phyloP scores from a whole-genome alignment of 2,888 invertebrate species.

The Penaeus monodon region DNA sequence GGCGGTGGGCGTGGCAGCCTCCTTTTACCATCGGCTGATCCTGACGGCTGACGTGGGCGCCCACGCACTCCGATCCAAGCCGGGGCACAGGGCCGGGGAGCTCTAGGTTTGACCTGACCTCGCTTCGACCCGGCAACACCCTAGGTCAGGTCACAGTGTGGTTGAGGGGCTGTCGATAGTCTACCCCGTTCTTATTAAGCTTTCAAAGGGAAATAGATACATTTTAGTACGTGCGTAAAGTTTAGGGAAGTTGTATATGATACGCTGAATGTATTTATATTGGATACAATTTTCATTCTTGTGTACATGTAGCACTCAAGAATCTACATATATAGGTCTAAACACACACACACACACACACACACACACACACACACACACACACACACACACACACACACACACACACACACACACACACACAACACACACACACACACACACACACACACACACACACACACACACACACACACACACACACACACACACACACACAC shows the following conservation, averaged over 20 bases:
- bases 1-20: background rate
- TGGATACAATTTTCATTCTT: background rate
- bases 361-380: too few relatives aligned
- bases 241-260: too few relatives aligned
- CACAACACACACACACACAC: too few relatives aligned
- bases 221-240: too few relatives aligned
- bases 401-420: too few relatives aligned
- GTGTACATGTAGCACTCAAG: background rate
- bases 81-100: conserved; percentile 36
- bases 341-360: background rate
- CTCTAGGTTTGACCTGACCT: conserved; percentile 10
- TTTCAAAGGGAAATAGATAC: too few relatives aligned
- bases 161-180: too few relatives aligned
- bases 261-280: too few relatives aligned
- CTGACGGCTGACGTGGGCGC: conserved; percentile 32
- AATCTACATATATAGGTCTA: background rate
- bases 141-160: too few relatives aligned
- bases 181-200: too few relatives aligned
- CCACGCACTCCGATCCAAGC: background rate
- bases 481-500: background rate
- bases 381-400: too few relatives aligned
- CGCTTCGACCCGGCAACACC: background rate
- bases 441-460: too few relatives aligned
- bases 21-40: conserved; percentile 49
- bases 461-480: background rate